Conservation (phyloP, 2,888 invertebrate genomes). For the Cryptosula pallasiana region DNA sequence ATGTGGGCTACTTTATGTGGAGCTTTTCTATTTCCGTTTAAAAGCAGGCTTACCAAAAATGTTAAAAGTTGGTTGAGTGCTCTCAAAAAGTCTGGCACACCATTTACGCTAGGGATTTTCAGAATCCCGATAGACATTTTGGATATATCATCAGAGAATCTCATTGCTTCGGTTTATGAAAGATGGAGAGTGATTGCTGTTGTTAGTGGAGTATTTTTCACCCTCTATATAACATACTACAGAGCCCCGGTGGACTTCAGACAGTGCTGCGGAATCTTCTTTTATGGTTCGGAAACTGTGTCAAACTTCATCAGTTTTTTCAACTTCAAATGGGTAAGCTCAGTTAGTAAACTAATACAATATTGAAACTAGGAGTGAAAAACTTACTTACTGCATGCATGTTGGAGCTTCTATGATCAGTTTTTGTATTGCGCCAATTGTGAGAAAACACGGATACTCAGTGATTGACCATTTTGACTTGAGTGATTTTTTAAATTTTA, state of each 20-base stretch:
- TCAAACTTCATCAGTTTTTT: constrained; percentile 43
- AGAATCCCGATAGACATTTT: constrained; percentile 67
- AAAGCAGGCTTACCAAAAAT: constrained; percentile 70
- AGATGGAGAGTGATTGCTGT: constrained; percentile 63
- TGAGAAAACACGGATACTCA: no score
- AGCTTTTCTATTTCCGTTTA: constrained; percentile 93
- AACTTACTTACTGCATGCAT: no score
- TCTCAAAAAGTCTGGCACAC: constrained; percentile 48
- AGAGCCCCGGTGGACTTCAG: constrained; percentile 61
- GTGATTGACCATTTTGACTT: no score
- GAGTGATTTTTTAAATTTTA: no score
- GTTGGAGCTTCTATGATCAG: no score
- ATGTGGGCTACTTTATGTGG: constrained; percentile 94
- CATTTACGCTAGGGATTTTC: constrained; percentile 54
- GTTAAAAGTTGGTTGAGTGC: constrained; percentile 68
- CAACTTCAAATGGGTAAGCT: constrained; percentile 49
- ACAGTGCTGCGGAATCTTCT: constrained; percentile 29
- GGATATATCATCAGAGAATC: constrained; percentile 68
- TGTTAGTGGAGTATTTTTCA: constrained; percentile 53
- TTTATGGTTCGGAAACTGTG: constrained; percentile 32
- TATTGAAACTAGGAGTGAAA: no score
- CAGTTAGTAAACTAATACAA: no score
- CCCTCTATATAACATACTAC: constrained; percentile 64
- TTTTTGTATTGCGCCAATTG: no score
- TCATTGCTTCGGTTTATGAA: constrained; percentile 67